Evolutionary conservation across 2,888 invertebrate species (phyloP), one percentile per base, ranked within the genome.

Genomic region (Cremastinae sp.): DNA sequence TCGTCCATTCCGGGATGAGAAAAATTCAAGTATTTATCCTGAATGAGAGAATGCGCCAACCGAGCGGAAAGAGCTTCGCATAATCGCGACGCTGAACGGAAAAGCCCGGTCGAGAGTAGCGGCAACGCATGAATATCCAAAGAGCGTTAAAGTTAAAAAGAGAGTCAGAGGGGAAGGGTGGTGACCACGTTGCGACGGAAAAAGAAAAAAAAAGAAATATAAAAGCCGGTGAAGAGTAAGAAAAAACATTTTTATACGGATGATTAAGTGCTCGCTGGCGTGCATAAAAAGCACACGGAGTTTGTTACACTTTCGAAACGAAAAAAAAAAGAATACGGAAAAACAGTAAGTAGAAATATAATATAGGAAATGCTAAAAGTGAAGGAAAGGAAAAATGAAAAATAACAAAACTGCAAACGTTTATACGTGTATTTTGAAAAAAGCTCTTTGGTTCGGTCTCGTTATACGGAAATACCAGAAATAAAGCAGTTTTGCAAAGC

Each of bases 211-310:
- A 54, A 61, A 49, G 28, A 62, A 47, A 36, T 49, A 36, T 45
- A 54, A 28, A 68, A 18, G 16, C n/a, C 18, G 38, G 41, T 51
- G 36, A 38, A 49, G 43, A 47, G 43, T 34, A 20, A 58, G 49
- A 58, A 58, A 59, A 70, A 43, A 68, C 72, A 73, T 61, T 65
- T 59, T 73, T 69, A 45, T 49, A 64, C 69, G 54, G 70, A 77
- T 69, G 69, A 77, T 73, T 73, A 70, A 73, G 69, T 73, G 61
- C 16, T 16, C 45, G 22, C 18, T 38, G 10, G 18, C 36, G 41
- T 41, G 34, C 54, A 59, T 58, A 1, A 34, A 22, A 28, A 69
- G 56, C 22, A 49, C 18, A 45, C 28, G 20, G 12, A 41, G 36
- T 22, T 14, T 8, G 47, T 14, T 43, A 41, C 47, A 16, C 38